Base-by-base conservation (phyloP, 2,888 invertebrate genomes). In the Corbicula japonica region DNA sequence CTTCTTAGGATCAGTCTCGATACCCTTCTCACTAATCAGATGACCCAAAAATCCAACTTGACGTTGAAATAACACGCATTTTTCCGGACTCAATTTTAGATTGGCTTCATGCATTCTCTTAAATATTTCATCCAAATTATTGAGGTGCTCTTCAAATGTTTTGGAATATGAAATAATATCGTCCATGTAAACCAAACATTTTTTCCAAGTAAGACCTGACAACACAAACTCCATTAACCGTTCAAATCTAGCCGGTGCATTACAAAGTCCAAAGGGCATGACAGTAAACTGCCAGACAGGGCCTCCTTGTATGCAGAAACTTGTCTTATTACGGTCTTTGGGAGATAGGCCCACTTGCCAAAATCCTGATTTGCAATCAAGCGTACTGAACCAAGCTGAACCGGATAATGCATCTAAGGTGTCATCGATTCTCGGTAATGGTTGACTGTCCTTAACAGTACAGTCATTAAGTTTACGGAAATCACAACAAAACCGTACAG, bases 181-280 rank as follows among this genome's bases (percentile, higher is more conserved):
- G 41, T 81, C 74, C 23, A 81, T 61, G 38, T 80, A 80, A 10
- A 76, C 60, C 0, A 80, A 60, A 38, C 66, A 65, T 2, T 35
- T 52, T 68, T 83, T 62, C 75, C 68, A 83, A 10, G 65, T 61
- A 1, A 75, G 34, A 15, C 73, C 74, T n/a, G 65, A 10, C 21
- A 79, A 62, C 6, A 79, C 61, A 12, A 12, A n/a, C 26, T 79
- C 54, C 76, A 79, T 76, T 4, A 79, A 23, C 2, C 73, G 28
- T 32, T 76, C 69, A 41, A 73, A 83, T 0, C 61, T 73, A 12
- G 72, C 82, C 12, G 78, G 65, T 1, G 68, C 65, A 65, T 72
- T 73, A 41, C 54, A 65, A 1, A 83, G 46, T n/a, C 79, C 83
- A 68, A 76, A 83, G 12, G 79, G 70, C 60, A 80, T 63, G 12